Percentiles rank a stretch among this genome's conserved stretches.
phyloP scores from a whole-genome alignment of 1,140 invertebrate species.

The Brachionus sp. region DNA sequence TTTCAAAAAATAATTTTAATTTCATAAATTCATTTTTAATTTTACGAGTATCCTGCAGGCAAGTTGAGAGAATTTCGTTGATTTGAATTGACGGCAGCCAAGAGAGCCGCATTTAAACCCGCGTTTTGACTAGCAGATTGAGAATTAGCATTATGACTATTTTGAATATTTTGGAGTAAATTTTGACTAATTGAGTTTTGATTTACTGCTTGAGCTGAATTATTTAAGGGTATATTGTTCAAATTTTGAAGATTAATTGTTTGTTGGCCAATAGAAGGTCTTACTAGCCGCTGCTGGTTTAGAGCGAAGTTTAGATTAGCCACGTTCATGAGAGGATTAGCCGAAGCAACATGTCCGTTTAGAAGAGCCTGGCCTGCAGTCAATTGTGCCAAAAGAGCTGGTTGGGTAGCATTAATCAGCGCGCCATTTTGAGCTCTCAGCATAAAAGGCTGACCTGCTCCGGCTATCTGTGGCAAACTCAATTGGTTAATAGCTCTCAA shows the following conservation, averaged over 20 bases:
- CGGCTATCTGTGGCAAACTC: background rate
- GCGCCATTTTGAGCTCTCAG: slow-evolving; percentile 1
- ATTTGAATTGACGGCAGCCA: background rate
- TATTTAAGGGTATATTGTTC: background rate
- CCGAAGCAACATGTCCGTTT: background rate
- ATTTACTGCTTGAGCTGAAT: background rate
- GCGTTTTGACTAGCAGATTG: background rate
- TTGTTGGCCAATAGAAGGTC: background rate
- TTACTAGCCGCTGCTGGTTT: background rate
- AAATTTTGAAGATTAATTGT: background rate
- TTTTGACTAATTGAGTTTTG: slow-evolving; percentile 15
- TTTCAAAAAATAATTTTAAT: background rate
- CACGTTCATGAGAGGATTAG: background rate
- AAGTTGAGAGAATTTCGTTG: background rate
- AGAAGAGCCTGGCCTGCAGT: background rate
- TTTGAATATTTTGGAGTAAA: slow-evolving; percentile 23
- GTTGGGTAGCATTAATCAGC: background rate
- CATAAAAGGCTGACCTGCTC: background rate
- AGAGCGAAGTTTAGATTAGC: slow-evolving; percentile 10
- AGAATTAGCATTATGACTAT: slow-evolving; percentile 5
- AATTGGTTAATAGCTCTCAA: slow-evolving; percentile 1
- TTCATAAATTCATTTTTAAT: background rate
- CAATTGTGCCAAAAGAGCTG: background rate
- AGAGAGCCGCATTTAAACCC: background rate
- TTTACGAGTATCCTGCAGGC: slow-evolving; percentile 7